Conservation (phyloP, 2,113 vertebrate genomes). For the Pangasianodon hypophthalmus region DNA sequence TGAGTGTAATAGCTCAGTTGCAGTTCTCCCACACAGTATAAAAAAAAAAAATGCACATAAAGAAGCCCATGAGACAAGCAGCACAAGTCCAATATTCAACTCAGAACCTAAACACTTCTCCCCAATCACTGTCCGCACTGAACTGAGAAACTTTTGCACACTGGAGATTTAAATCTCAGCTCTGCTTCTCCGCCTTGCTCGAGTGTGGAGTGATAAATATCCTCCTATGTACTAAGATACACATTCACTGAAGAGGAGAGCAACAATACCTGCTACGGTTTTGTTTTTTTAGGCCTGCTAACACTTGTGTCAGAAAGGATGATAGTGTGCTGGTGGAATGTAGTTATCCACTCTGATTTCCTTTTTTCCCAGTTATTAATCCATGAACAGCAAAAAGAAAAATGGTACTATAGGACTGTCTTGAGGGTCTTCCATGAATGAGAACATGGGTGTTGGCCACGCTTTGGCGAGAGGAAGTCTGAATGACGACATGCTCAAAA, state of each 20-base stretch:
- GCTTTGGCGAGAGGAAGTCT: constrained; percentile 35
- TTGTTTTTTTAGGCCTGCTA: neutral
- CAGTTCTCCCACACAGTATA: constrained; percentile 20
- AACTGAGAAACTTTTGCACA: constrained; percentile 19
- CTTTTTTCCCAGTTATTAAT: constrained; percentile 18
- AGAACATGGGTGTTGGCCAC: constrained; percentile 38
- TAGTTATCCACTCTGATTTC: neutral
- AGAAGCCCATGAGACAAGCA: constrained; percentile 28
- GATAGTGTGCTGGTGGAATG: constrained; percentile 24
- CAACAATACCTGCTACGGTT: neutral
- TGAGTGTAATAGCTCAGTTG: constrained; percentile 24
- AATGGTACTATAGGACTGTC: constrained; percentile 24
- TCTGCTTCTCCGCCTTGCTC: neutral
- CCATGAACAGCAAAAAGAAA: neutral
- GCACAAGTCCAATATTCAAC: neutral
- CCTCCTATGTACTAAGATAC: neutral
- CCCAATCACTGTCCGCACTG: neutral
- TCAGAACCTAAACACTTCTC: neutral
- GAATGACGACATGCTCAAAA: constrained; percentile 34
- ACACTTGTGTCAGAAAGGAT: constrained; percentile 24
- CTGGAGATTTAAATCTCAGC: constrained; percentile 8
- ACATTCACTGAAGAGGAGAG: neutral
- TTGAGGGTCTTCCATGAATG: constrained; percentile 34
- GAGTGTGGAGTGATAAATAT: neutral
- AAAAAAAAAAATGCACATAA: constrained; percentile 1